These are phyloP conservation scores for Eilema griseolum DNA, from an alignment of 2,888 invertebrate genomes.

Conservation along the genomic window DNA sequence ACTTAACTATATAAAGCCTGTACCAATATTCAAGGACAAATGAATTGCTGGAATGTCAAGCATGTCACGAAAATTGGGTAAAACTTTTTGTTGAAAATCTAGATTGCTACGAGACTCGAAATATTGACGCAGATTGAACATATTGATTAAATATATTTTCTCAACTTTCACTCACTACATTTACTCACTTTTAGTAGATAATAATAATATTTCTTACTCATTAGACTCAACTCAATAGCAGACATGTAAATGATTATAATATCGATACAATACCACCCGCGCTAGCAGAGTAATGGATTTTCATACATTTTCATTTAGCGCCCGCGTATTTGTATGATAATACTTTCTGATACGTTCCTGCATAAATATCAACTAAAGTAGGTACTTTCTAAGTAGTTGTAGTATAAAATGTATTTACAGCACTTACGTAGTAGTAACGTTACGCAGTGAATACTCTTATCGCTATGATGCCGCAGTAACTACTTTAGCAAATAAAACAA, in stretches of 20 bases:
- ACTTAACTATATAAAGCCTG: too few relatives aligned
- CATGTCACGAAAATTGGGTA: too few relatives aligned
- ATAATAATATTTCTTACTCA: neutral
- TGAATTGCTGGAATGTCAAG: too few relatives aligned
- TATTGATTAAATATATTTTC: too few relatives aligned
- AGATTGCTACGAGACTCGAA: too few relatives aligned
- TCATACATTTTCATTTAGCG: neutral
- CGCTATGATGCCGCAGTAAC: constrained; percentile 22
- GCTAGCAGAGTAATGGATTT: neutral
- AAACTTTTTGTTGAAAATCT: too few relatives aligned
- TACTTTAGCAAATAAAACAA: constrained; percentile 62
- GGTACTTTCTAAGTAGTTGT: neutral
- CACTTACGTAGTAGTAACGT: neutral
- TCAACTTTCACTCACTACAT: too few relatives aligned
- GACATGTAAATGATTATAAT: neutral
- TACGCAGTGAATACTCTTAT: neutral
- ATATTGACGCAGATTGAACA: too few relatives aligned
- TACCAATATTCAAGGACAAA: too few relatives aligned
- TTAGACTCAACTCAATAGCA: neutral
- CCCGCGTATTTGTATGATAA: neutral
- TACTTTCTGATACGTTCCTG: neutral
- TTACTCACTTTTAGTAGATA: too few relatives aligned
- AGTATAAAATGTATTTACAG: neutral
- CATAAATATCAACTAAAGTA: neutral
- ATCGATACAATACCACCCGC: too few relatives aligned